Base-by-base conservation (phyloP, 2,888 invertebrate genomes). In the Cephonodes hylas region DNA sequence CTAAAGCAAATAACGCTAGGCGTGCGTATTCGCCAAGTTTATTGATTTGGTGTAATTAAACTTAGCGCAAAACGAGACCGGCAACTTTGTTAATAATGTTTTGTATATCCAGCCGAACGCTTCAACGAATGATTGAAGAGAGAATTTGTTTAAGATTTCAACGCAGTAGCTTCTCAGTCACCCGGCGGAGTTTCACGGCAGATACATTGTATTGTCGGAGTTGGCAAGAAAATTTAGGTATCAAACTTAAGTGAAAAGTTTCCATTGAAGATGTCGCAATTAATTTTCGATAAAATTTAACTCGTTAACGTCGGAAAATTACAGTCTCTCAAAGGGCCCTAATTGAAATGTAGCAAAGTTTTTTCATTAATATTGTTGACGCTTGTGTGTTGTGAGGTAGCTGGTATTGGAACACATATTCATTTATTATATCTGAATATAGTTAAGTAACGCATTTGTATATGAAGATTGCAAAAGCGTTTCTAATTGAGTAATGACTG, bases 221-320 rank as follows among this genome's bases (percentile, higher is more conserved):
- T 88, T 87, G 69, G 63, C 57, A 79, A 80, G 79, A 83, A 88
- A 88, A 84, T 88, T 84, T 86, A 80, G 84, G 85, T 85, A 87
- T 84, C 84, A 84, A 86, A 88, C 81, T 88, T 82, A 76, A 85
- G 81, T 83, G 77, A 79, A 83, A 88, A 89, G 78, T 91, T 90
- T 89, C 84, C 86, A 86, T 87, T 88, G 88, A 88, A 90, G 89
- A 89, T 88, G 90, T 91, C 88, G 89, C 89, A 90, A 91, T 91
- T 91, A 91, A 91, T 91, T 91, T 91, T 88, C 89, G 87, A 89
- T 90, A 87, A 89, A 91, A 89, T 91, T 89, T 85, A 86, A 87
- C 88, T 89, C 91, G 89, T 90, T 91, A 90, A 89, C 89, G 86
- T 85, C 84, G 78, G 81, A 81, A 88, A 89, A 88, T 89, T 86